These are phyloP conservation scores for Mastigias papua DNA, from an alignment of 30 jellyfish, hydroid and myxozoan genomes.

Conservation along the genomic window DNA sequence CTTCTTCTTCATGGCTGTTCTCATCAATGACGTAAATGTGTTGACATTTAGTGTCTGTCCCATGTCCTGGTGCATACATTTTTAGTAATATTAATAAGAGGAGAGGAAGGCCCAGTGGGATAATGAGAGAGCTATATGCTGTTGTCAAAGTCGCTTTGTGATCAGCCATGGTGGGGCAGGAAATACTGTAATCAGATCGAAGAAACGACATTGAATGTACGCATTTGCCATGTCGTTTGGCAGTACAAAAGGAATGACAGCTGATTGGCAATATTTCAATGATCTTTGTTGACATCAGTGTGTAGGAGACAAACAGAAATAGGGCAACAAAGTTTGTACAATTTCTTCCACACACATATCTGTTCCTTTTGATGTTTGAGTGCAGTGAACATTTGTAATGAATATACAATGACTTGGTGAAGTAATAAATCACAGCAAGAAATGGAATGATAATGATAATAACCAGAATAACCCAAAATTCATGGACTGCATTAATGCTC, in stretches of 20 bases:
- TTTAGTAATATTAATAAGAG: not conserved
- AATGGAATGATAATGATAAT: constrained; percentile 17
- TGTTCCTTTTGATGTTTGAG: not conserved
- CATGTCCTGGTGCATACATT: not conserved
- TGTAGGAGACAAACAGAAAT: constrained; percentile 54
- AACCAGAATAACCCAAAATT: constrained; percentile 29
- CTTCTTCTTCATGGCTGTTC: not conserved
- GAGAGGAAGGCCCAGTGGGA: constrained; percentile 50
- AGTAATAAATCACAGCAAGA: not conserved
- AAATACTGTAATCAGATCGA: constrained; percentile 46
- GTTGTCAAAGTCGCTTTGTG: not conserved
- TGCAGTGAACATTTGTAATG: not conserved
- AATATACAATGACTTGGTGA: not conserved
- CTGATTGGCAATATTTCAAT: constrained; percentile 37
- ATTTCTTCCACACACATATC: not conserved
- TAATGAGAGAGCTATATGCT: constrained; percentile 32
- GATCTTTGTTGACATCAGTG: constrained; percentile 25
- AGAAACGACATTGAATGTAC: not conserved
- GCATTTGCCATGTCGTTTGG: constrained; percentile 3
- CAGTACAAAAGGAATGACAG: constrained; percentile 42
- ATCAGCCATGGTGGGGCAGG: not conserved
- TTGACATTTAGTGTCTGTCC: too few relatives aligned
- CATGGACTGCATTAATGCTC: constrained; percentile 32
- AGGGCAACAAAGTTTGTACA: constrained; percentile 11
- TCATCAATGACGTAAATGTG: too few relatives aligned